Evolutionary conservation across 2,113 vertebrate genomes (phyloP).

Genomic region (Leptosomus discolor): DNA sequence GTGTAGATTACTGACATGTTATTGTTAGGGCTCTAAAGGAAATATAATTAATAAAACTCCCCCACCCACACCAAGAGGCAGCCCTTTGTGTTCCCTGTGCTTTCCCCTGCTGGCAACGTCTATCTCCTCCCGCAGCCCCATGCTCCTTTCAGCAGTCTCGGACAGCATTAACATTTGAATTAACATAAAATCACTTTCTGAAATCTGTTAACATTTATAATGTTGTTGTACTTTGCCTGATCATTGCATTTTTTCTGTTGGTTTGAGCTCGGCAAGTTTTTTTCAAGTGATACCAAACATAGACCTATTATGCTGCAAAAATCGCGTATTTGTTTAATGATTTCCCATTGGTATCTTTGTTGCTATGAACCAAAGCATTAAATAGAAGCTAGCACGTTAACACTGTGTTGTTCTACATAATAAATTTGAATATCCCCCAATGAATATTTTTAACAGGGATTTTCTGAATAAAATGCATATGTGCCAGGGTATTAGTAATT

Average conservation of each 20-base stretch:
- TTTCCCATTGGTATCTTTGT: conserved; percentile 68
- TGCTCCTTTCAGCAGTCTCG: neutral
- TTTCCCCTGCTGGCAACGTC: neutral
- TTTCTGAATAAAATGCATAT: conserved; percentile 38
- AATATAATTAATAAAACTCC: conserved; percentile 53
- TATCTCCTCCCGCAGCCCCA: neutral
- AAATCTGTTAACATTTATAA: conserved; percentile 33
- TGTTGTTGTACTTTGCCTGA: neutral
- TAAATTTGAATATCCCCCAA: conserved; percentile 52
- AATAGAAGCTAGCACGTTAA: conserved; percentile 51
- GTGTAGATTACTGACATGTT: conserved; percentile 5
- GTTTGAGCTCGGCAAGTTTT: neutral
- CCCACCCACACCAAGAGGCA: neutral
- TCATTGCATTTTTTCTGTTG: neutral
- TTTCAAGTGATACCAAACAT: neutral
- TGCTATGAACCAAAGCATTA: conserved; percentile 64
- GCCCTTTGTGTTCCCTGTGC: conserved; percentile 27
- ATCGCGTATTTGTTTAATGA: conserved; percentile 57
- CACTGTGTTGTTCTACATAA: conserved; percentile 57
- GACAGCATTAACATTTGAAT: conserved; percentile 27
- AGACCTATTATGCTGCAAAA: conserved; percentile 43
- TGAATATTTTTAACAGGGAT: conserved; percentile 48
- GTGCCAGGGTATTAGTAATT: conserved; percentile 31
- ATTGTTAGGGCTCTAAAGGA: conserved; percentile 46
- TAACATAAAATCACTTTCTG: conserved; percentile 34